A percentile compares a stretch with the other conserved stretches of the same genome.
phyloP scores from a whole-genome alignment of 2,888 invertebrate genomes.

The Eledone cirrhosa region DNA sequence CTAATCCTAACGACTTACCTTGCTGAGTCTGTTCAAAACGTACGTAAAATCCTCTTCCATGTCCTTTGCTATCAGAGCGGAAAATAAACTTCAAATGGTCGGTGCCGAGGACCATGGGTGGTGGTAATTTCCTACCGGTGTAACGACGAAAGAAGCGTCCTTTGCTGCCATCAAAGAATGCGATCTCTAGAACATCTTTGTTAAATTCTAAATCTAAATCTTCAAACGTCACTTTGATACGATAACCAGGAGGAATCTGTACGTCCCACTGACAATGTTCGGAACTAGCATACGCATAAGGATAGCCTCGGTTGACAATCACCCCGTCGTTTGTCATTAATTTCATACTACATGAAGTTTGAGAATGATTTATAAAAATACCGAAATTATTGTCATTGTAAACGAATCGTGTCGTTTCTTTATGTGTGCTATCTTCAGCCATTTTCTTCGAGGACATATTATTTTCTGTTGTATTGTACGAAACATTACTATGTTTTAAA shows the following conservation, averaged over 20 bases:
- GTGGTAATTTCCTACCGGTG: constrained; percentile 34
- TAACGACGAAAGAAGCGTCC: constrained; percentile 21
- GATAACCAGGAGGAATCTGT: constrained; percentile 27
- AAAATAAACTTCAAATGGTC: constrained; percentile 30
- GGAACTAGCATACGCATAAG: not conserved
- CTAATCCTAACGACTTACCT: constrained; percentile 21
- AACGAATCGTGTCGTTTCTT: too few relatives aligned
- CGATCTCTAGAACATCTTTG: constrained; percentile 31
- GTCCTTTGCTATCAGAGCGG: constrained; percentile 16
- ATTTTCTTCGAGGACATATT: too few relatives aligned
- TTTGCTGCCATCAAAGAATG: constrained; percentile 29
- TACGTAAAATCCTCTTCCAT: constrained; percentile 29
- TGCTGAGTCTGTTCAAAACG: constrained; percentile 30
- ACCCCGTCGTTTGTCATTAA: not conserved
- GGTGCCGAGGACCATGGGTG: constrained; percentile 27
- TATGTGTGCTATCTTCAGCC: too few relatives aligned
- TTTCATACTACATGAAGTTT: not conserved
- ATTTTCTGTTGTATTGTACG: too few relatives aligned
- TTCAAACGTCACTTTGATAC: constrained; percentile 27
- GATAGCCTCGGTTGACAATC: not conserved
- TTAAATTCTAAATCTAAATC: constrained; percentile 29
- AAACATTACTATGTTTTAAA: too few relatives aligned
- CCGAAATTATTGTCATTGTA: too few relatives aligned
- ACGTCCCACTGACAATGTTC: constrained; percentile 29
- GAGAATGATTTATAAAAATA: not conserved